Evolutionary conservation across 2,797 vertebrate genomes (phyloP).

Genomic region (Pangasius macronema): DNA sequence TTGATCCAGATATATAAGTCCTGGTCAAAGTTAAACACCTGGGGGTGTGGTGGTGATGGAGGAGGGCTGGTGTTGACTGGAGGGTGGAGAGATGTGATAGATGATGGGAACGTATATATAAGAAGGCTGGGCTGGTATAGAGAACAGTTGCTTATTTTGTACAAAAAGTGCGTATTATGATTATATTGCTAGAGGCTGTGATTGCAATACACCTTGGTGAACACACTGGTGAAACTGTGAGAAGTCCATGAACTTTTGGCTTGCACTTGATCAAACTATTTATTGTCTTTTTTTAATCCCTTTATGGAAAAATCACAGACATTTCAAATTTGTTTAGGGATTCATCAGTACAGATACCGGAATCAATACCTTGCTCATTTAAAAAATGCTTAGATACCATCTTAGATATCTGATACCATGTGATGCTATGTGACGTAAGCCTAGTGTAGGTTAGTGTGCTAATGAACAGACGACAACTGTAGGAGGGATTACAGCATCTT

Average conservation of each 20-base stretch:
- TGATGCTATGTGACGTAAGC: not conserved
- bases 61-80: not conserved
- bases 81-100: not conserved
- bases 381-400: not conserved
- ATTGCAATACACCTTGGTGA: not conserved
- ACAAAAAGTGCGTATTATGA: not conserved
- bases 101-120: not conserved
- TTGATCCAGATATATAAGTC: conserved; percentile 46
- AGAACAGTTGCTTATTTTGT: not conserved
- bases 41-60: conserved; percentile 15
- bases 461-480: not conserved
- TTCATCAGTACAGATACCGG: not conserved
- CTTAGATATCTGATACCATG: not conserved
- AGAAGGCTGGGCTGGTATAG: not conserved
- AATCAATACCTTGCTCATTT: not conserved
- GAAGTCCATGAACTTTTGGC: not conserved
- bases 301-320: not conserved
- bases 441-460: not conserved
- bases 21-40: conserved; percentile 42
- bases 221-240: not conserved
- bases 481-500: not conserved
- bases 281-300: not conserved
- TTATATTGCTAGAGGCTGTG: too few relatives aligned
- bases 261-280: not conserved
- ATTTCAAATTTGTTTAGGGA: not conserved